Evolutionary conservation across 2,888 invertebrate species (phyloP).

Genomic region (Caenorhabditis zanzibari): DNA sequence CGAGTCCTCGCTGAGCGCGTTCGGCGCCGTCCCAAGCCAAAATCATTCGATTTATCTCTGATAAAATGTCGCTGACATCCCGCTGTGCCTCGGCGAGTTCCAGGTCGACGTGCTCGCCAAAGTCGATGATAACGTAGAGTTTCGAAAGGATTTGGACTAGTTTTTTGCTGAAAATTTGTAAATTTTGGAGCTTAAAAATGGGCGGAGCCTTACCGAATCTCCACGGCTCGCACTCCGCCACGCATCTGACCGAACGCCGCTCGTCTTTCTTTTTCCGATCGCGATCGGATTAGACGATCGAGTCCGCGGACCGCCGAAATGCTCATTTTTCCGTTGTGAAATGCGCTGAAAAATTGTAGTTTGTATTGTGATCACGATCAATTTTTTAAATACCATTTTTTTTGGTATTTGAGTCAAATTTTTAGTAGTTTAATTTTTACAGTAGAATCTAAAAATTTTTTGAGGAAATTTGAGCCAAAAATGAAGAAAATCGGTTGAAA

Average conservation of each 20-base stretch:
- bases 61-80: constrained; percentile 37
- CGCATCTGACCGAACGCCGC: constrained; percentile 90
- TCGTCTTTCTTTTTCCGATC: constrained; percentile 91
- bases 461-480: too few relatives aligned
- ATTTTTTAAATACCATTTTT: too few relatives aligned
- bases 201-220: constrained; percentile 70
- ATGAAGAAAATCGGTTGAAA: too few relatives aligned
- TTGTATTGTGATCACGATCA: too few relatives aligned
- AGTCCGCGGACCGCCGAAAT: constrained; percentile 91
- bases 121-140: constrained; percentile 78
- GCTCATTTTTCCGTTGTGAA: constrained; percentile 90
- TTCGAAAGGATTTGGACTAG: constrained; percentile 70
- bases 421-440: too few relatives aligned
- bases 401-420: too few relatives aligned
- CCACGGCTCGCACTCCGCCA: constrained; percentile 85
- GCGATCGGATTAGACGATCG: constrained; percentile 90
- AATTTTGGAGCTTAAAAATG: too few relatives aligned
- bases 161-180: constrained; percentile 45
- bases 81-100: constrained; percentile 61
- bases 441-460: too few relatives aligned
- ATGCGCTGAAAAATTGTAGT: constrained; percentile 86
- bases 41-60: constrained; percentile 53
- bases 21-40: constrained; percentile 65
- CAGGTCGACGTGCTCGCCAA: constrained; percentile 79
- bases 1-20: constrained; percentile 72